Evolutionary conservation across 2,888 invertebrate species (phyloP).

Genomic region (Aphodius sticticus): DNA sequence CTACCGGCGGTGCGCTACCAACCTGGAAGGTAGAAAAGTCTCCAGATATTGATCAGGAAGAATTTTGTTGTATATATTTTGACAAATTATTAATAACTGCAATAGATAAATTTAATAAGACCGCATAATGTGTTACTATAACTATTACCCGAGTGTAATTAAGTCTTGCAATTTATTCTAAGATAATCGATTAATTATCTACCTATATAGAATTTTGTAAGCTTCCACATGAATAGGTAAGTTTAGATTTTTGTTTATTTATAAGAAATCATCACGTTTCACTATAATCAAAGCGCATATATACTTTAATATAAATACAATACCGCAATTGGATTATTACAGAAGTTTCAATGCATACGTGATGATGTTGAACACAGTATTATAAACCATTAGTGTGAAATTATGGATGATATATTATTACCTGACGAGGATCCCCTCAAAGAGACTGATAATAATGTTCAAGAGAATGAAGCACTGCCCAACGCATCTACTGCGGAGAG

Average conservation of each 20-base stretch:
- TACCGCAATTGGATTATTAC: background rate
- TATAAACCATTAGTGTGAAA: background rate
- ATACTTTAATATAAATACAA: background rate
- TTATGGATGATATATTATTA: background rate
- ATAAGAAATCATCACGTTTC: conserved; percentile 7
- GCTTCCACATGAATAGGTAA: conserved; percentile 5
- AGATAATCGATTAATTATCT: background rate
- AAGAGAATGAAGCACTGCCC: conserved; percentile 17
- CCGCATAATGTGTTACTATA: background rate
- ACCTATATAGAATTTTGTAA: background rate
- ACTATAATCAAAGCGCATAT: background rate
- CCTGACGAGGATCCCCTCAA: conserved; percentile 11
- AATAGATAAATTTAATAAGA: conserved; percentile 11
- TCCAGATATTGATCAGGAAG: conserved; percentile 41
- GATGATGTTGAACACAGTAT: background rate
- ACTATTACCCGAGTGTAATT: background rate
- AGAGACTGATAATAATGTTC: conserved; percentile 12
- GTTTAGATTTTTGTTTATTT: background rate
- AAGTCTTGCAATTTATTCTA: background rate
- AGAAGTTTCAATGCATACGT: background rate
- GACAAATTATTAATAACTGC: conserved; percentile 30
- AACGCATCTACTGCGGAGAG: background rate
- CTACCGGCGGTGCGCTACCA: background rate
- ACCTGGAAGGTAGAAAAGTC: conserved; percentile 30
- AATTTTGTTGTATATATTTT: conserved; percentile 34